Base-by-base conservation (phyloP, 2,797 vertebrate genomes). In the Microctenopoma lineatum region DNA sequence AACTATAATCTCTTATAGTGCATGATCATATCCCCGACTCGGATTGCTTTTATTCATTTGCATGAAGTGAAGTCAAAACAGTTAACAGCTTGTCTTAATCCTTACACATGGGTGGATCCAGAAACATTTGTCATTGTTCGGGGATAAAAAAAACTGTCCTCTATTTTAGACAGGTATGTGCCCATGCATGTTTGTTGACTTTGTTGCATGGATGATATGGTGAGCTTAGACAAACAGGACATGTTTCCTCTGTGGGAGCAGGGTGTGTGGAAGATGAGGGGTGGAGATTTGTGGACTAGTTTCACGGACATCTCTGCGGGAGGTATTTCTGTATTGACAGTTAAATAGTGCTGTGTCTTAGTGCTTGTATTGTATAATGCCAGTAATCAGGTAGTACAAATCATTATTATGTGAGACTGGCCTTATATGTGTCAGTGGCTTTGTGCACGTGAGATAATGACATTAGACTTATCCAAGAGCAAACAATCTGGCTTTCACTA, bases 171-270 rank as follows among this genome's bases (percentile, higher is more conserved):
- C 71, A 72, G 75, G 79, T 90, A 84, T 88, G 79, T 86, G 87
- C 83, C 89, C 78, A 63, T 87, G 75, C 89, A 88, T 81, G 90
- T 90, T 89, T 88, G 85, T 90, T 92, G 87, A 89, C 80, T 84
- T 85, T 90, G 77, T 87, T 75, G 75, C 71, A 72, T 59, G 69
- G 81, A 85, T 79, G 79, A 87, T 91, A 83, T 79, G 89, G 86
- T 90, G 75, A 90, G 79, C 77, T 76, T 77, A 84, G 74, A 88
- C 84, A 90, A 90, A 91, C 83, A 81, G 74, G 70, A 69, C 87
- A 87, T 79, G 81, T 68, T 90, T 90, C 83, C 77, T 83, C 74
- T 80, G 80, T 83, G 84, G 77, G 80, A 80, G 79, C 26, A 58
- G 71, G 69, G 84, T 73, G 84, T 80, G 80, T 62, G 70, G 61